Base-by-base conservation (phyloP, 2,888 invertebrate species). In the Lasioglossum zephyrum region DNA sequence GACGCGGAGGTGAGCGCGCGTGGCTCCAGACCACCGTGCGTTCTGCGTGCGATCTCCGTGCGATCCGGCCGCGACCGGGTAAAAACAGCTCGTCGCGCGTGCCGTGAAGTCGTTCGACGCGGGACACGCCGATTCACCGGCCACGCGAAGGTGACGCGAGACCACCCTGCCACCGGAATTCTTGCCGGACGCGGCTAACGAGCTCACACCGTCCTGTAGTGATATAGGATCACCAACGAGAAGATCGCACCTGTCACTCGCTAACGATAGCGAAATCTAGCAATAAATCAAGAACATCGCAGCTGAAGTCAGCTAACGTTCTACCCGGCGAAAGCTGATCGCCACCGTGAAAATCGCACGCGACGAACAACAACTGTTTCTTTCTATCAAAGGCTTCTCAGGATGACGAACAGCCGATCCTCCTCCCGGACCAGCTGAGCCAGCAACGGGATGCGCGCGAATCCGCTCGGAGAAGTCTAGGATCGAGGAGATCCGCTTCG, bases 61-160 rank as follows among this genome's bases (percentile, higher is more conserved):
- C n/a, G 82, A 79, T 57, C 73, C 79, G 79, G 79, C 47, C 84
- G 66, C 36, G 76, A 73, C 53, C 81, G 86, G 72, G 44, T 80
- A 80, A 82, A 87, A 87, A 75, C 79, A 87, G 77, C 82, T 86
- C 75, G 79, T 53, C 53, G 22, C 82, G 86, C 79, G 85, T 73
- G 86, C 79, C 81, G 86, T 31, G 73, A 60, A 79, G 26, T 13
- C 36, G 66, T 31, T 66, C 16, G 53, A 22, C 66, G 66, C 16
- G 66, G 36, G 26, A 79, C 63, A 47, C 72, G 39, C 69, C 49
- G 77, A 76, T 53, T 80, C 84, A 84, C 69, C 69, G 66, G 66
- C 18, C 22, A 8, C 79, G 69, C 53, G 22, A 47, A 60, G n/a
- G 47, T 77, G 73, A 82, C 73, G 81, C 60, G 53, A 63, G 53